Percentiles rank a stretch among this genome's conserved stretches.
Conservation (phyloP, 2,113 vertebrate genomes). For the Spilogale gracilis region DNA sequence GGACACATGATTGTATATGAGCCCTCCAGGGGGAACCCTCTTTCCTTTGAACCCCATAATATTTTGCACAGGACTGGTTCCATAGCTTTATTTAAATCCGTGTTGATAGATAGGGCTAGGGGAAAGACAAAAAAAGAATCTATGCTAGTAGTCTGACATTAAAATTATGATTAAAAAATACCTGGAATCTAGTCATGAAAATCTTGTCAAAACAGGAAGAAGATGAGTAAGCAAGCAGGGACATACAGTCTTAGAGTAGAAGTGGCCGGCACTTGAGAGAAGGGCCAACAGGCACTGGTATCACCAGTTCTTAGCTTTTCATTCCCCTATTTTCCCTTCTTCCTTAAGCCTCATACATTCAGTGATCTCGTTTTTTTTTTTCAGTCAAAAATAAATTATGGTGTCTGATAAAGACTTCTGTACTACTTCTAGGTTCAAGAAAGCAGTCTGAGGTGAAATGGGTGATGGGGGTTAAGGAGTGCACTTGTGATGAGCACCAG, state of each 20-base stretch:
- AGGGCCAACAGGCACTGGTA: not conserved
- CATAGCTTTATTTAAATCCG: not conserved
- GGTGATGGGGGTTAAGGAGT: not conserved
- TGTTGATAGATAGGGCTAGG: not conserved
- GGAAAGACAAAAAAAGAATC: not conserved
- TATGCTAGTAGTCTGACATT: not conserved
- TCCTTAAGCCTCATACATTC: not conserved
- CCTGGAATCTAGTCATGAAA: conserved; percentile 1
- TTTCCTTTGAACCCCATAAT: not conserved
- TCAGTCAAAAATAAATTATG: not conserved
- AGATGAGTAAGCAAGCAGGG: not conserved
- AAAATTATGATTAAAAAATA: conserved; percentile 13
- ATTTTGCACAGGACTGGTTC: not conserved
- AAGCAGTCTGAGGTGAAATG: not conserved
- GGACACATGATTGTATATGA: not conserved
- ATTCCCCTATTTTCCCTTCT: not conserved
- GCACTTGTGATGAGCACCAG: not conserved
- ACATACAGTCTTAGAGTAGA: not conserved
- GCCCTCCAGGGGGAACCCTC: not conserved
- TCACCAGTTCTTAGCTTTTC: not conserved
- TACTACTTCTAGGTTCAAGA: not conserved
- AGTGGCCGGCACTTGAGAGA: not conserved
- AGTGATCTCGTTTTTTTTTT: not conserved
- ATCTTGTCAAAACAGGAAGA: not conserved
- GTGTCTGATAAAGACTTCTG: not conserved